Percentiles rank a stretch among this genome's conserved stretches.
Conservation (phyloP, 2,888 invertebrate species). For the Eupithecia vulgata region DNA sequence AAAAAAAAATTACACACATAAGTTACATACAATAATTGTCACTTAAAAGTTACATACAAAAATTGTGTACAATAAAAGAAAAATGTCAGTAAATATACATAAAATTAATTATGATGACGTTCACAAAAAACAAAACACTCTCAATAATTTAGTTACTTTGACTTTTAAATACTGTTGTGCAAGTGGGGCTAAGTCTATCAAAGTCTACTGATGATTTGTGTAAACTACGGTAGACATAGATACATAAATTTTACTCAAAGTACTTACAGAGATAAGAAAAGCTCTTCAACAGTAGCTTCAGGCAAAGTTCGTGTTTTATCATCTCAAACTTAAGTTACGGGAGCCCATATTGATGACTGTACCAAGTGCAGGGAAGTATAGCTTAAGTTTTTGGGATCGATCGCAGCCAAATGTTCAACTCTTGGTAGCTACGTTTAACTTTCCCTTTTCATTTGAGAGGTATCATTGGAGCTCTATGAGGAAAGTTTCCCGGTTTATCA, state of each 20-base stretch:
- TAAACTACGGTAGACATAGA: background rate
- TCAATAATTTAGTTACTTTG: too few species aligned
- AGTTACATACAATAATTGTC: too few species aligned
- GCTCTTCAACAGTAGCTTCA: background rate
- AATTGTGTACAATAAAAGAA: too few species aligned
- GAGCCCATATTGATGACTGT: constrained; percentile 7
- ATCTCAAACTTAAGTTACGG: constrained; percentile 3
- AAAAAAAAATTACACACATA: too few species aligned
- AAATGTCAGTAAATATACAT: too few species aligned
- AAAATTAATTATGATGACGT: too few species aligned
- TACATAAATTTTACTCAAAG: constrained; percentile 2
- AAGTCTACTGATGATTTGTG: background rate
- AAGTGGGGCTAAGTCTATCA: too few species aligned
- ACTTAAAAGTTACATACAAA: too few species aligned
- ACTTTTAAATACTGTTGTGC: too few species aligned
- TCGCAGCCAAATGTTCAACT: constrained; percentile 55
- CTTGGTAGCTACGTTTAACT: constrained; percentile 50
- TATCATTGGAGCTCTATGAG: constrained; percentile 57
- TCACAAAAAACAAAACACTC: too few species aligned
- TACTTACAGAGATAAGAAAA: constrained; percentile 1
- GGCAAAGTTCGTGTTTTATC: background rate
- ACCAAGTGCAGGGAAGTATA: constrained; percentile 30
- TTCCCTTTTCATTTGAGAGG: constrained; percentile 51
- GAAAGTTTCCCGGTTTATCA: constrained; percentile 58
- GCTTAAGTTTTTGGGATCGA: constrained; percentile 49